Conservation (phyloP, 2,888 invertebrate species). For the Polietes domitor region DNA sequence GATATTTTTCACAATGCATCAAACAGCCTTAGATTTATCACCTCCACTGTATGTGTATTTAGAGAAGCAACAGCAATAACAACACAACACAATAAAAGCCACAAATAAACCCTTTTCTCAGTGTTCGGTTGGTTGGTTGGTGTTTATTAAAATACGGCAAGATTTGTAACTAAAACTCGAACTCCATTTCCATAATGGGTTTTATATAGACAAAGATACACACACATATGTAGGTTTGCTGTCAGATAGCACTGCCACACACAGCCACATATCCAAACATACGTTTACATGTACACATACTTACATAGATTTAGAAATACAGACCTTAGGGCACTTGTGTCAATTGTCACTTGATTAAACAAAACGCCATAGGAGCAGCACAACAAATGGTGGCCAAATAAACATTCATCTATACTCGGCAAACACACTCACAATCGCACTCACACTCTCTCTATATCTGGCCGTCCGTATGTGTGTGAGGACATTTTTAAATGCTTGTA, state of each 20-base stretch:
- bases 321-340: constrained; percentile 53
- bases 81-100: constrained; percentile 34
- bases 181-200: constrained; percentile 17
- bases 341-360: constrained; percentile 69
- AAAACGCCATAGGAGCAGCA: constrained; percentile 47
- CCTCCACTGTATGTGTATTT: no score
- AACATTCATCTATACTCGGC: constrained; percentile 7
- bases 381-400: constrained; percentile 30
- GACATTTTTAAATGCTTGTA: constrained; percentile 1
- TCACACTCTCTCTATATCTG: neutral
- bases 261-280: neutral
- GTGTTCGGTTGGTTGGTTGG: neutral
- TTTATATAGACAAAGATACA: neutral
- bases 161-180: constrained; percentile 23
- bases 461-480: neutral
- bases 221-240: neutral
- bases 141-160: constrained; percentile 40
- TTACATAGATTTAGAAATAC: neutral
- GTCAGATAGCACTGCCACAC: neutral
- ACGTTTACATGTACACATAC: neutral
- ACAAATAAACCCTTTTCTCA: constrained; percentile 52
- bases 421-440: constrained; percentile 1
- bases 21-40: no score
- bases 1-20: no score
- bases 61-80: no score